phyloP scores from a whole-genome alignment of 2,797 vertebrate genomes.

The Todus mexicanus region DNA sequence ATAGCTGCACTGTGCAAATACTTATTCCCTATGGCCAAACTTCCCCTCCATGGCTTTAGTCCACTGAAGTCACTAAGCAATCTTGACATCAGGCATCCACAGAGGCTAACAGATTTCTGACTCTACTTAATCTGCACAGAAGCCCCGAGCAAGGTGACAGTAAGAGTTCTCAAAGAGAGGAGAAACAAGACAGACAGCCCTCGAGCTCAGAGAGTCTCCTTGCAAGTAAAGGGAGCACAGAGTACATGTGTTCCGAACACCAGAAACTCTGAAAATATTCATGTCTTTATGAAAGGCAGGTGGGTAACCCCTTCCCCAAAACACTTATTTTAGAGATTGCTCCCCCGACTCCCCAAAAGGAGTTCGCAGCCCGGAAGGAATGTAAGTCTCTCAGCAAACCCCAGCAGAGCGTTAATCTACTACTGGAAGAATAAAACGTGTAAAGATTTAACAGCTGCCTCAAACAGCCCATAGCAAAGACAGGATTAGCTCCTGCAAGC shows the following conservation, averaged over 20 bases:
- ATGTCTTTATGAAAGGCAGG: not conserved
- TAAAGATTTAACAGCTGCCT: constrained; percentile 24
- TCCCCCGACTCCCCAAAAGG: not conserved
- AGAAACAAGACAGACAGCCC: constrained; percentile 27
- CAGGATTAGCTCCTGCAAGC: constrained; percentile 1
- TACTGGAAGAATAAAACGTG: not conserved
- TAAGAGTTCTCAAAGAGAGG: not conserved
- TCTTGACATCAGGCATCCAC: constrained; percentile 17
- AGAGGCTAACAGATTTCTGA: constrained; percentile 15
- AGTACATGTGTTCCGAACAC: not conserved
- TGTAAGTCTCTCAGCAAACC: not conserved
- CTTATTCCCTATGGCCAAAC: not conserved
- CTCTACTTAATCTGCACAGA: not conserved
- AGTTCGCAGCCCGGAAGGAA: not conserved
- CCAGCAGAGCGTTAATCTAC: not conserved
- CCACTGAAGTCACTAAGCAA: constrained; percentile 21
- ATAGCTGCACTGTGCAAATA: not conserved
- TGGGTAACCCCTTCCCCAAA: not conserved
- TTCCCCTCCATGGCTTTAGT: not conserved
- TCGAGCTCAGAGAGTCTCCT: not conserved
- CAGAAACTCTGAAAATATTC: not conserved
- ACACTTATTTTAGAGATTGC: not conserved
- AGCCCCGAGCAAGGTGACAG: constrained; percentile 34
- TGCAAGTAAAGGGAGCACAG: not conserved
- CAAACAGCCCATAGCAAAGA: constrained; percentile 15